Evolutionary conservation across 1,140 invertebrate genomes (phyloP), one percentile per base, ranked within the genome.

Genomic region (Hycleus cichorii): DNA sequence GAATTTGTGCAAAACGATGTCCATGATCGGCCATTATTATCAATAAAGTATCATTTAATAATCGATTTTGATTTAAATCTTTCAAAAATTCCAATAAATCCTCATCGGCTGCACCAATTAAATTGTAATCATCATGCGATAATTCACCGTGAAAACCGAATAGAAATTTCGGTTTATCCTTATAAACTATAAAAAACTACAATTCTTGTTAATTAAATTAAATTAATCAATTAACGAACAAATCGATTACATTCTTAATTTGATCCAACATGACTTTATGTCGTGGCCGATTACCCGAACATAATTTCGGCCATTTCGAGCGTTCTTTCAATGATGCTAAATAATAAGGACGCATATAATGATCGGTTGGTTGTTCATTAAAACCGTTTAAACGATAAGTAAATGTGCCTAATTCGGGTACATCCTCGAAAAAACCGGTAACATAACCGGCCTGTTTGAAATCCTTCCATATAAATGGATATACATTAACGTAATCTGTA

Each of bases 351-450:
- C 92, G 76, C 78, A 95, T 85, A 69, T 94, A 97, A 75, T 97
- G 93, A 76, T 96, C 88, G 0, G 93, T 92, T 0, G 94, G 95
- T 18, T 18, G 18, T 18, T 18, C 69, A 47, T 83, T 77, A 73
- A 97, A 98, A 1, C 94, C 95, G 58, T 91, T 89, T 68, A 97
- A 81, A 8, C 94, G 81, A 73, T 93, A 93, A 25, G 90, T 93
- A 68, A 96, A 97, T 0, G 90, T 94, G 0, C 93, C 93, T 7
- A 90, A 83, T 66, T 81, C 75, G 0, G 90, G 85, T 60, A 85
- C 81, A 72, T 98, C 95, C 75, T 98, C 95, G 64, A 87, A 87
- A 73, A 88, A 97, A 4, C 86, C 87, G 44, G 85, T 83, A 38
- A 84, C 80, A 63, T 86, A 88, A 1, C 91, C 90, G 42, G 81